Base-by-base conservation (phyloP, 2,888 invertebrate genomes). In the Eupithecia subumbrata region DNA sequence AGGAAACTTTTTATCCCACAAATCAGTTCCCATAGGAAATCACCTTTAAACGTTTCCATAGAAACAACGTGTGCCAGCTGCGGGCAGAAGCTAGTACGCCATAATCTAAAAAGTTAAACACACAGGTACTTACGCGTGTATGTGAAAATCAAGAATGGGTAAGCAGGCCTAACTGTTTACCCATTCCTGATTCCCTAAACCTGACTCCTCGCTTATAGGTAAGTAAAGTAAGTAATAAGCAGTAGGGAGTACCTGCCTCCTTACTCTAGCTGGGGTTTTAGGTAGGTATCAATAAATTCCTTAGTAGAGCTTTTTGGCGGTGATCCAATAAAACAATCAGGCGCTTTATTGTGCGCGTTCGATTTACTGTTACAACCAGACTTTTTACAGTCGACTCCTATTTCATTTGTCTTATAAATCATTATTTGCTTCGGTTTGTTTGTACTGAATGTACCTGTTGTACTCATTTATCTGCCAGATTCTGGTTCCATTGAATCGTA, bases 241-340 rank as follows among this genome's bases (percentile, higher is more conserved):
- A n/a, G n/a, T n/a, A n/a, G n/a, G n/a, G n/a, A n/a, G n/a, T n/a
- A n/a, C n/a, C n/a, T n/a, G n/a, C n/a, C n/a, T n/a, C n/a, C n/a
- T n/a, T n/a, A 67, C 40, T 40, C 5, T 40, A 37, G 9, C 5
- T 40, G n/a, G 9, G 22, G 9, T n/a, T 66, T 66, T 67, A 40
- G 22, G 11, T 67, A 40, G 40, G 66, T 22, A 67, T 40, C 12
- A 67, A 67, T 11, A 67, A 67, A 67, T 67, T 67, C 37, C 30
- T 45, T 56, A 69, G 52, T 75, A 75, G 45, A 82, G 88, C 87
- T 87, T 88, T 89, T 92, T 94, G 94, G 93, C 92, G 48, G 76
- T 74, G 71, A 80, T 87, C 93, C 93, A 94, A 89, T 83, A 90
- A 91, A 92, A 90, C 93, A 91, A 92, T 93, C 92, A 90, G 86